These are phyloP conservation scores for Tupiocoris notatus DNA, from an alignment of 2,888 invertebrate genomes.

Conservation along the genomic window DNA sequence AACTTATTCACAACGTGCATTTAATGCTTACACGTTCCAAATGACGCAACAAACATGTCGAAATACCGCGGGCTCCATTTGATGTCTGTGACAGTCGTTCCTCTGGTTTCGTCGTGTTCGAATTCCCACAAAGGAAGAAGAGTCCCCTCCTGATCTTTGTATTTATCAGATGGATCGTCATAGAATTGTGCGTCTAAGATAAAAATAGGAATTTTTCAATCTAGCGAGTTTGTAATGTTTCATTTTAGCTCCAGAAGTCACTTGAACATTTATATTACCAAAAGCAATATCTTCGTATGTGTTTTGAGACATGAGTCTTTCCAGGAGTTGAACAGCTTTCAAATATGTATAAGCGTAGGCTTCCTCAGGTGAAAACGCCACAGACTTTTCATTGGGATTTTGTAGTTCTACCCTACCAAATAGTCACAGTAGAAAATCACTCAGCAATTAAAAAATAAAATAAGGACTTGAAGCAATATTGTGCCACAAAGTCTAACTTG, in stretches of 20 bases:
- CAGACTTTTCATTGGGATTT: slow-evolving; percentile 48
- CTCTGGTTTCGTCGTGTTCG: slow-evolving; percentile 77
- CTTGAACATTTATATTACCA: not conserved
- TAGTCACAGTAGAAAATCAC: too few species aligned
- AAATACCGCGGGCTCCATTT: slow-evolving; percentile 86
- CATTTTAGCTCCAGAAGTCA: not conserved
- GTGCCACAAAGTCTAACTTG: too few species aligned
- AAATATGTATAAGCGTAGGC: slow-evolving; percentile 20
- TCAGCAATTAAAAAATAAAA: too few species aligned
- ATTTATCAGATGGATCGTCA: slow-evolving; percentile 95
- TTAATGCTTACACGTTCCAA: slow-evolving; percentile 88
- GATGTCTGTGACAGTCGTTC: slow-evolving; percentile 80
- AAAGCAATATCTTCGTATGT: slow-evolving; percentile 81
- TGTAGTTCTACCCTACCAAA: not conserved
- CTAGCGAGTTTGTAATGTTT: too few species aligned
- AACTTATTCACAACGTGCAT: slow-evolving; percentile 66
- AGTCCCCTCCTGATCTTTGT: slow-evolving; percentile 84
- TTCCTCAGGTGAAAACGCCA: slow-evolving; percentile 26
- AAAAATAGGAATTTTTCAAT: not conserved
- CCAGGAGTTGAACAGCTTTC: slow-evolving; percentile 74
- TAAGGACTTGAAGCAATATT: too few species aligned
- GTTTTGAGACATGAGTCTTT: slow-evolving; percentile 93
- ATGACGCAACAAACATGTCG: slow-evolving; percentile 88
- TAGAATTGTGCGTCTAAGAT: slow-evolving; percentile 89
- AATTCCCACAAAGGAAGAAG: slow-evolving; percentile 92